Base-by-base conservation (phyloP, 2,888 invertebrate species). In the Therioaphis trifolii region DNA sequence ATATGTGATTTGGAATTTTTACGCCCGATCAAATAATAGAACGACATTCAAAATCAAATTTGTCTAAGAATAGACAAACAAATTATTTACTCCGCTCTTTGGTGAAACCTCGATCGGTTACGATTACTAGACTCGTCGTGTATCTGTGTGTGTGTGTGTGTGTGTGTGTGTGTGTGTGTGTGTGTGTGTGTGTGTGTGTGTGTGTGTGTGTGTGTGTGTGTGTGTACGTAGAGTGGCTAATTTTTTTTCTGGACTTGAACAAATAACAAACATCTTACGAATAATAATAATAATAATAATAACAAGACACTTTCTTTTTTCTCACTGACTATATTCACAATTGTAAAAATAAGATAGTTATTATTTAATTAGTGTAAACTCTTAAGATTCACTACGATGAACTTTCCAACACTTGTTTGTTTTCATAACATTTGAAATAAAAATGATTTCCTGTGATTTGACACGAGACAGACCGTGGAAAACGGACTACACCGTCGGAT, bases 241-340 rank as follows among this genome's bases (percentile, higher is more conserved):
- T 77, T 66, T 66, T 66, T 77, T 52, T 77, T 77, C 49, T 52
- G 46, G 29, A 66, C 66, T 52, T 66, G 66, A 63, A 76, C 63
- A 43, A 77, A 43, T 43, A 75, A 29, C 27, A 63, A 35, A 76
- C 35, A 52, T 66, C 52, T 49, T 15, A 12, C 24, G n/a, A 27
- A 40, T 2, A 43, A n/a, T n/a, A n/a, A n/a, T 5, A 35, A 35
- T 35, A 35, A 35, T 5, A 29, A 11, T 35, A 52, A 75, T 21
- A 77, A 77, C 11, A 66, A 77, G 15, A 66, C 66, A 29, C 77
- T 77, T 77, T 77, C 77, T 77, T 77, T 77, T 77, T 66, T 46
- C 61, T 61, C 43, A 24, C 61, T 63, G 18, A 18, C 18, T 46
- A 21, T 52, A 35, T 66, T 77, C 66, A 66, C 11, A 35, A 66